phyloP scores from a whole-genome alignment of 2,888 invertebrate genomes.

The Machimus atricapillus region DNA sequence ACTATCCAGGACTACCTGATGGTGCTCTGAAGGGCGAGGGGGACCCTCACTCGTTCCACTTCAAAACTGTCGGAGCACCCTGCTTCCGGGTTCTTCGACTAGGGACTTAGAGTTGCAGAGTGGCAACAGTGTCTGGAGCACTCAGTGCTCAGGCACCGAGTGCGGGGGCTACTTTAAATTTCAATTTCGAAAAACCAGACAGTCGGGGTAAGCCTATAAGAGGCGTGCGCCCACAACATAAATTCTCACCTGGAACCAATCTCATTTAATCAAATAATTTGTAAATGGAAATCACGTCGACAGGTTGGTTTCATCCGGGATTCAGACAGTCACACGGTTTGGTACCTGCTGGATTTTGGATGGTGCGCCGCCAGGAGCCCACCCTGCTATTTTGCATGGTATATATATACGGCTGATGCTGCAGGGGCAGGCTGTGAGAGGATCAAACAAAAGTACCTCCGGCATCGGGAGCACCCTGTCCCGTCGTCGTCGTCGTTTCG shows the following conservation, averaged over 20 bases:
- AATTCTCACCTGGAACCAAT: constrained; percentile 42
- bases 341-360: not conserved
- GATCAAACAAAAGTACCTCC: not conserved
- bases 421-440: not conserved
- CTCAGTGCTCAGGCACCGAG: not conserved
- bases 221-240: constrained; percentile 37
- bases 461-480: not conserved
- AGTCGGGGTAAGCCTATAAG: constrained; percentile 7
- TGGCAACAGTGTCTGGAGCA: not conserved
- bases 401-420: not conserved
- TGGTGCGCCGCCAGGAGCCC: not conserved
- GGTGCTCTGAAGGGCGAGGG: not conserved
- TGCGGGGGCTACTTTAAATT: not conserved
- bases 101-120: not conserved
- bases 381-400: not conserved
- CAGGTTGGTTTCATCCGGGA: constrained; percentile 42
- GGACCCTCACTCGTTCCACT: not conserved
- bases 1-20: not conserved
- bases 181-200: constrained; percentile 14
- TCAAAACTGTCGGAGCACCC: not conserved
- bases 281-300: constrained; percentile 44
- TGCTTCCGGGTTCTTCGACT: not conserved
- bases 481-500: not conserved
- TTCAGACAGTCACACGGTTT: not conserved
- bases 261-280: constrained; percentile 45